Evolutionary conservation across 2,113 vertebrate species (phyloP).

Genomic region (Hyaena hyaena): DNA sequence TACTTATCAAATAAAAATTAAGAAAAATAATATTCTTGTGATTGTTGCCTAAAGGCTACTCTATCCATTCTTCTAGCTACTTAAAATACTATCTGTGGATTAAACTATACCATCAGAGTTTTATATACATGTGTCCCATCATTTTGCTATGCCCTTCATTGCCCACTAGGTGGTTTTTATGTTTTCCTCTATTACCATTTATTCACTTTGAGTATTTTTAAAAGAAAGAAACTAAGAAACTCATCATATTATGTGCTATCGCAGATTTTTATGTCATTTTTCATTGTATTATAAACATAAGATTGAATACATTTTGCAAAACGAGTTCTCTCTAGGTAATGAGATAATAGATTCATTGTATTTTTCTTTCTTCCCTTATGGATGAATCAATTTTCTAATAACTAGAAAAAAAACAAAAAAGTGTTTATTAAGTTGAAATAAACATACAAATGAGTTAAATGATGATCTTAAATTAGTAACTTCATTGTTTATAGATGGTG

Average conservation of each 20-base stretch:
- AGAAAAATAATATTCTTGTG: conserved; percentile 4
- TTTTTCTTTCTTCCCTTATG: neutral
- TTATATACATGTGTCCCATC: neutral
- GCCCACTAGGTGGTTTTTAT: neutral
- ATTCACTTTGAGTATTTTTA: neutral
- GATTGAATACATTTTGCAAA: neutral
- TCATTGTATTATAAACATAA: neutral
- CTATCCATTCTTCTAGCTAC: neutral
- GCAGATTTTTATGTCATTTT: neutral
- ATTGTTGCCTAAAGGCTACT: neutral
- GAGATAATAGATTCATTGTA: neutral
- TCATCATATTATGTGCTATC: neutral
- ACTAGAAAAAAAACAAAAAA: neutral
- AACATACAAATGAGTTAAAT: neutral
- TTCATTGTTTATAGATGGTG: neutral
- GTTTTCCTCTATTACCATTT: neutral
- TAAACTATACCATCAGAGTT: neutral
- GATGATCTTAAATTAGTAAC: neutral
- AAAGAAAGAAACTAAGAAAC: neutral
- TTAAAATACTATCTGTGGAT: neutral
- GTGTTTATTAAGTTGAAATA: neutral
- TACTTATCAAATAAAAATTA: conserved; percentile 25
- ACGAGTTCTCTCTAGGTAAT: neutral
- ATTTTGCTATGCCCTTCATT: neutral
- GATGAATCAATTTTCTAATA: neutral